Evolutionary conservation across 2,113 vertebrate genomes (phyloP), one percentile per base, ranked within the genome.

Genomic region (Emydura subglobosa): DNA sequence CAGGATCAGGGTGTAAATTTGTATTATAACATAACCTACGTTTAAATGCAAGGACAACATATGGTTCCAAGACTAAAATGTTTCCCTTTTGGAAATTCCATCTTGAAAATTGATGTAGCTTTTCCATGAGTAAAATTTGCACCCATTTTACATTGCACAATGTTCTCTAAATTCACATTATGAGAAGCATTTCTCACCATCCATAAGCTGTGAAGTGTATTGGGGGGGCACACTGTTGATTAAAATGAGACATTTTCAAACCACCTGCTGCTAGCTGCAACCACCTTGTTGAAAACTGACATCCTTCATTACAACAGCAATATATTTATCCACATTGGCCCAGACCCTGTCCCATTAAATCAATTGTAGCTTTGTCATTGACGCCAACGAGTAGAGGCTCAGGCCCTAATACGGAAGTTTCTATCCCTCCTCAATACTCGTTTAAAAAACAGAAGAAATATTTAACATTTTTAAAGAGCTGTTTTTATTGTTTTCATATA

Each of bases 231-330:
- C 80, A 87, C 39, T 3, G 10, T 83, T 95, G 79, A 97, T 97
- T 96, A 96, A 95, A 98, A 93, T 61, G n/a, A 91, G 49, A 95
- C 91, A 82, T 72, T 95, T 68, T 42, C 92, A 80, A 94, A 80
- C 81, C 21, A 24, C 82, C 53, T 87, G 55, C 72, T 85, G 53
- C 50, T 79, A 79, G 49, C 7, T 93, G 49, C 91, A 94, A 78
- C 7, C 59, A 93, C 29, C 27, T 86, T 86, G 25, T 50, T 91
- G 80, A 83, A 96, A 98, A 94, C 80, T 82, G 84, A 84, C 8
- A 83, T 74, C 25, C 65, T 80, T 61, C 79, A 92, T 76, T 16
- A 22, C 54, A 87, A 74, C 29, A 89, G 61, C n/a, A 51, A 34
- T 86, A 39, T 93, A 80, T 83, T 81, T 93, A 53, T 19, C 42